phyloP scores from a whole-genome alignment of 1,140 invertebrate genomes.

The Cherax destructor region DNA sequence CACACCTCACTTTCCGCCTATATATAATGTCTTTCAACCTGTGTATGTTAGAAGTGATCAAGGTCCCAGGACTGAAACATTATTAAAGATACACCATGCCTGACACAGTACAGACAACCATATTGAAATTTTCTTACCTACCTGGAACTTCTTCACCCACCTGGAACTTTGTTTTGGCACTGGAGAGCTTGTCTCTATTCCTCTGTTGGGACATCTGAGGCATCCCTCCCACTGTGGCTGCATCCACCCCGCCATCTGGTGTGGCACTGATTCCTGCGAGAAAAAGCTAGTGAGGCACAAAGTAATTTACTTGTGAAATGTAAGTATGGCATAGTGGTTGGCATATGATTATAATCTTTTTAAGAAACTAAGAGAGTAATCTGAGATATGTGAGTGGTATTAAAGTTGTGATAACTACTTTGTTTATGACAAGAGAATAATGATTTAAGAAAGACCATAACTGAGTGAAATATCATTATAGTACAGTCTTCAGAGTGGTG shows the following conservation, averaged over 20 bases:
- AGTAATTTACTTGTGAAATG: background rate
- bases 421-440: background rate
- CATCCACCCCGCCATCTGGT: conserved; percentile 40
- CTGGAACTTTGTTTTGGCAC: conserved; percentile 71
- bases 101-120: too few relatives aligned
- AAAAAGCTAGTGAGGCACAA: background rate
- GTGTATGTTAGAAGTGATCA: too few relatives aligned
- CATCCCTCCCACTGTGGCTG: background rate
- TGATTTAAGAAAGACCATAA: too few relatives aligned
- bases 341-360: too few relatives aligned
- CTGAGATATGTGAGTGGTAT: background rate
- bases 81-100: too few relatives aligned
- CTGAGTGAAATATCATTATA: too few relatives aligned
- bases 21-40: too few relatives aligned
- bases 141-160: conserved; percentile 35
- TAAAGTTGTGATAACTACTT: background rate
- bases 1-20: too few relatives aligned
- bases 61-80: too few relatives aligned
- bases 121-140: background rate
- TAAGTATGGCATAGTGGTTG: too few relatives aligned
- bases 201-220: conserved; percentile 15
- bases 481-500: too few relatives aligned
- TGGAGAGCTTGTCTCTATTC: conserved; percentile 61
- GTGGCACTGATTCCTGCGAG: conserved; percentile 1
- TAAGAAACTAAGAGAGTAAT: too few relatives aligned